Base-by-base conservation (phyloP, 2,888 invertebrate genomes). In the Sinhomidia bicolor region DNA sequence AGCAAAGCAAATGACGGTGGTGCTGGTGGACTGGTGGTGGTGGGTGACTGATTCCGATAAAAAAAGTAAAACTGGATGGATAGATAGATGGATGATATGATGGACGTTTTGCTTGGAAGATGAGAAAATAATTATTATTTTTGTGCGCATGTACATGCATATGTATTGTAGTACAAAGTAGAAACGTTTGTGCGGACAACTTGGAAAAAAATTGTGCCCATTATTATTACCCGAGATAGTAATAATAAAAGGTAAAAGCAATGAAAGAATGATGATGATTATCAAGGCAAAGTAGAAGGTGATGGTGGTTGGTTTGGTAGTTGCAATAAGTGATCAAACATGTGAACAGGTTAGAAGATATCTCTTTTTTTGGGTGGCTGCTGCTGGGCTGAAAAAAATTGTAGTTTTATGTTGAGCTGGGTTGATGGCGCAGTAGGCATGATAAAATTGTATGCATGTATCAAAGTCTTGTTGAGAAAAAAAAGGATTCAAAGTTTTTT, bases 61-160 rank as follows among this genome's bases (percentile, higher is more conserved):
- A 62, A 62, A n/a, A n/a, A n/a, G n/a, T n/a, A 36, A 68, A 65
- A 65, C 62, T 65, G 32, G 62, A 65, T 29, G 32, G 29, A 65
- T 29, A 32, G 62, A 65, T 5, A 6, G 29, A 29, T 20, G 20
- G 62, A 26, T 62, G 1, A 32, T 14, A 32, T 65, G 62, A 32
- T 65, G 62, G 17, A 20, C 20, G 20, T 68, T 68, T 68, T 68
- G 68, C 68, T 68, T 36, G 17, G 68, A 23, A 68, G 41, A 41
- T n/a, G 12, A n/a, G n/a, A n/a, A n/a, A n/a, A n/a, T n/a, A 41
- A 68, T 68, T 68, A 62, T 62, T 68, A 20, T 68, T 68, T 68
- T 17, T 68, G 20, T 36, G 65, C 6, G 20, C 20, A 26, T 62
- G 60, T 62, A 62, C 26, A 62, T 7, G 12, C n/a, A n/a, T n/a